Conservation (phyloP, 2,888 invertebrate species). For the Cephus runcator region DNA sequence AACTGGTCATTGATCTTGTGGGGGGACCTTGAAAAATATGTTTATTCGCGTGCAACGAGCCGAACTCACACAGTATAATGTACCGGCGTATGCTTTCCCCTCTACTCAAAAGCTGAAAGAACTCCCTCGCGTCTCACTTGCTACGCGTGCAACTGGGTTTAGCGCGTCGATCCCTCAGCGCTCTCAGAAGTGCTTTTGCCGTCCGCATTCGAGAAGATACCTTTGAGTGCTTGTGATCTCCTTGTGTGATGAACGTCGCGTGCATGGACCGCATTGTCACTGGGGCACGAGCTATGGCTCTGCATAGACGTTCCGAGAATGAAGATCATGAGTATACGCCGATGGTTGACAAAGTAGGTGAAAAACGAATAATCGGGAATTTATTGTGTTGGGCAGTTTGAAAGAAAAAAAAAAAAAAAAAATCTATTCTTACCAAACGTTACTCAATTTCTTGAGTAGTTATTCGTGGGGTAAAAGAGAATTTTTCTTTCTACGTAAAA, state of each 20-base stretch:
- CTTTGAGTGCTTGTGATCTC: neutral
- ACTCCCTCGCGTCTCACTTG: neutral
- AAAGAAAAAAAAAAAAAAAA: too few relatives aligned
- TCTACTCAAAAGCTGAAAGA: constrained; percentile 4
- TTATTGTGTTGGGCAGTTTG: neutral
- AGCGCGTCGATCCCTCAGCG: neutral
- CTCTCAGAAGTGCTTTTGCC: neutral
- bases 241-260: constrained; percentile 14
- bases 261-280: constrained; percentile 13
- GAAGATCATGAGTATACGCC: constrained; percentile 12
- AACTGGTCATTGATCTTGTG: neutral
- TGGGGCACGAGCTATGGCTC: constrained; percentile 6
- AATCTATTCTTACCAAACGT: neutral
- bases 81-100: constrained; percentile 3
- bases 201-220: neutral
- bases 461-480: neutral
- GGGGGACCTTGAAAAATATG: neutral
- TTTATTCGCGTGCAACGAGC: neutral
- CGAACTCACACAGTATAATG: neutral
- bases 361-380: neutral
- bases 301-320: constrained; percentile 6
- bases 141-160: neutral
- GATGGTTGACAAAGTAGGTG: constrained; percentile 18
- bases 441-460: neutral
- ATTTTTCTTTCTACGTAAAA: neutral